Evolutionary conservation across 2,113 vertebrate species (phyloP).

Genomic region (Thymallus thymallus): DNA sequence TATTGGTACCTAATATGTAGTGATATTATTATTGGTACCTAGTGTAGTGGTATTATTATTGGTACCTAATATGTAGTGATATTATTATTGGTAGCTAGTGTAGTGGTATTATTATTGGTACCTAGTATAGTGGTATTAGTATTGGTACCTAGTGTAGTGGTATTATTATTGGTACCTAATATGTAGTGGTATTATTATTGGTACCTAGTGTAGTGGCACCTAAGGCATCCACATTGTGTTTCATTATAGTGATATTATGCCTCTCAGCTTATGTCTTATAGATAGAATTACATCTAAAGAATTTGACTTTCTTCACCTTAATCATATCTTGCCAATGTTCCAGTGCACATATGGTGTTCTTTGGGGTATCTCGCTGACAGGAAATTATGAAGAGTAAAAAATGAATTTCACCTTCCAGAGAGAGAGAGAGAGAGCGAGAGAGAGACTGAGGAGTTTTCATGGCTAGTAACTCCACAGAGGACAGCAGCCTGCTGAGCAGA

Average conservation of each 20-base stretch:
- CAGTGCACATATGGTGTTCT: slow-evolving; percentile 48
- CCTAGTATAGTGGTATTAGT: no score
- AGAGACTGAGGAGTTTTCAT: slow-evolving; percentile 39
- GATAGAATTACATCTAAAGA: slow-evolving; percentile 16
- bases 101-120: no score
- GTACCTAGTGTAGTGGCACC: slow-evolving; percentile 40
- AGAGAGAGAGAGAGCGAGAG: slow-evolving; percentile 30
- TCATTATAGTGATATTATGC: slow-evolving; percentile 30
- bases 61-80: no score
- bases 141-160: no score
- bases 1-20: no score
- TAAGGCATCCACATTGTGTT: slow-evolving; percentile 22
- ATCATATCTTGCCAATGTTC: slow-evolving; percentile 59
- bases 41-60: no score
- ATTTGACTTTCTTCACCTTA: slow-evolving; percentile 57
- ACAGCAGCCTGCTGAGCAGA: slow-evolving; percentile 46
- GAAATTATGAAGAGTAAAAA: slow-evolving; percentile 70
- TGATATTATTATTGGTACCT: no score
- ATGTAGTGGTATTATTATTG: no score
- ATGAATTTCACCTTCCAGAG: slow-evolving; percentile 65
- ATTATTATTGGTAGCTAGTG: no score
- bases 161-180: no score
- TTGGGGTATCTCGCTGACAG: slow-evolving; percentile 55
- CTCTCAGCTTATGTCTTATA: slow-evolving; percentile 16
- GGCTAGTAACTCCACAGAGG: slow-evolving; percentile 42